Percentiles rank a stretch among this genome's conserved stretches.
Conservation (phyloP, 37 sponge, comb jelly and placozoan genomes). For the Aphrocallistes beatrix region DNA sequence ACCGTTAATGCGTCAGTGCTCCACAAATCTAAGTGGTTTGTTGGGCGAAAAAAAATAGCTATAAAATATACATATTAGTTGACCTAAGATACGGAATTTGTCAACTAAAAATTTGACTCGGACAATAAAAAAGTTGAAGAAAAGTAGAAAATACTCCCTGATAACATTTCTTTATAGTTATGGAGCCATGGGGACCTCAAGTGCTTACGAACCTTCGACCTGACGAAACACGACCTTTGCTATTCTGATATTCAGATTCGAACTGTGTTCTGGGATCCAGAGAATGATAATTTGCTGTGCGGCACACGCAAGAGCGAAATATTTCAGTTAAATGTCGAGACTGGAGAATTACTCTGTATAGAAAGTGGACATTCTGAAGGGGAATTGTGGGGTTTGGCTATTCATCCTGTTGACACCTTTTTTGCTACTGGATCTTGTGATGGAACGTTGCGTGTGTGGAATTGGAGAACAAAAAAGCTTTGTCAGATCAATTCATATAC, state of each 20-base stretch:
- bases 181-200: background rate
- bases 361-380: conserved; percentile 81
- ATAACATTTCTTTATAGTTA: background rate
- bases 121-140: too few relatives aligned
- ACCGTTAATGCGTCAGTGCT: too few relatives aligned
- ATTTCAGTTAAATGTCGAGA: conserved; percentile 46
- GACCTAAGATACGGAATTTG: too few relatives aligned
- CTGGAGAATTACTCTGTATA: background rate
- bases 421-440: conserved; percentile 91
- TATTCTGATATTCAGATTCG: conserved; percentile 28
- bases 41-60: too few relatives aligned
- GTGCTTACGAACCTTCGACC: background rate
- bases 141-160: too few relatives aligned
- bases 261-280: conserved; percentile 65
- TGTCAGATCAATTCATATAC: background rate
- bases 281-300: conserved; percentile 37
- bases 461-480: background rate
- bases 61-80: too few relatives aligned
- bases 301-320: conserved; percentile 88
- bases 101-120: too few relatives aligned
- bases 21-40: too few relatives aligned
- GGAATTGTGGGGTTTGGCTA: conserved; percentile 87
- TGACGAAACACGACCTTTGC: background rate
- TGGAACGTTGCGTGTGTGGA: conserved; percentile 2
- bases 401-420: conserved; percentile 45